Conservation (phyloP, 2,888 invertebrate genomes). For the Andrena minutula region DNA sequence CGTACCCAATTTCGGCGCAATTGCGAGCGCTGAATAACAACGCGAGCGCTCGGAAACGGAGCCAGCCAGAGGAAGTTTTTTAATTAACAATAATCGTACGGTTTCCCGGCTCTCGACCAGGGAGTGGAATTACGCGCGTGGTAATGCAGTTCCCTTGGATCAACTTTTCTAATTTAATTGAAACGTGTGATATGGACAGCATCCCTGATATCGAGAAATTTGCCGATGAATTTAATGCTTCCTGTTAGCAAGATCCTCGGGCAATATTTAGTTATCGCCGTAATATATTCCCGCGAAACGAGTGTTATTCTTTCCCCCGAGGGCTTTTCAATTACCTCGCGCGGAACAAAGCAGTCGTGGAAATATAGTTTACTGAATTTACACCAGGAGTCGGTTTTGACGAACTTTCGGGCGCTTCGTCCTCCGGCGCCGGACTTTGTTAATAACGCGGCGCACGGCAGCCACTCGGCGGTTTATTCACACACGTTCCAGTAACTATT, state of each 20-base stretch:
- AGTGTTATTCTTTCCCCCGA: slow-evolving; percentile 9
- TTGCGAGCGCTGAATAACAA: slow-evolving; percentile 26
- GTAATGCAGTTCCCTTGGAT: neutral
- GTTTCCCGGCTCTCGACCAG: neutral
- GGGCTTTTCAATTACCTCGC: slow-evolving; percentile 39
- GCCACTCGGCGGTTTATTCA: slow-evolving; percentile 56
- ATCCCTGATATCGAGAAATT: too few species aligned
- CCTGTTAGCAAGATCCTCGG: neutral
- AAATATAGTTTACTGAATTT: slow-evolving; percentile 49
- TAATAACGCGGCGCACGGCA: slow-evolving; percentile 49
- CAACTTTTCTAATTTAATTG: too few species aligned
- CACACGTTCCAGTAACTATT: slow-evolving; percentile 56
- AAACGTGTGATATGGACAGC: too few species aligned
- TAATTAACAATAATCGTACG: slow-evolving; percentile 28
- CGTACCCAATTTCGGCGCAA: slow-evolving; percentile 39
- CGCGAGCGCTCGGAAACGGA: neutral
- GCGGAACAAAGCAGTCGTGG: slow-evolving; percentile 32
- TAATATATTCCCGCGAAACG: neutral
- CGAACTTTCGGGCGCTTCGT: slow-evolving; percentile 37
- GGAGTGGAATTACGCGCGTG: neutral
- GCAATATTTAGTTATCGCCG: neutral
- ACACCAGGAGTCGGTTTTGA: slow-evolving; percentile 32
- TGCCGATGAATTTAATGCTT: too few species aligned
- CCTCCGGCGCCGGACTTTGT: slow-evolving; percentile 41
- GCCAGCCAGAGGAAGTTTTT: neutral